phyloP scores from a whole-genome alignment of 2,888 invertebrate genomes.

The Therioaphis trifolii region DNA sequence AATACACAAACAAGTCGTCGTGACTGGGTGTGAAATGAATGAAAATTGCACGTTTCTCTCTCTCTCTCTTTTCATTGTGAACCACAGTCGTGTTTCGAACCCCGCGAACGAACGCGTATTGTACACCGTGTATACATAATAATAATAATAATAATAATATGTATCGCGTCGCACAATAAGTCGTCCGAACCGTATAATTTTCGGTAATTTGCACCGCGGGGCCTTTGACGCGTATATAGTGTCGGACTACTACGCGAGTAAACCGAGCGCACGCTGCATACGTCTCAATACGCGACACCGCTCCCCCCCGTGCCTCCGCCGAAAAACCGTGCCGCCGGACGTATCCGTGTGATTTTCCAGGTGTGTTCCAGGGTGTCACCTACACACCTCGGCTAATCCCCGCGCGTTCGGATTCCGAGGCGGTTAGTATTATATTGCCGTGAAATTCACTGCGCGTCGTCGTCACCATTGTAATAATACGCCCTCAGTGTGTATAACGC shows the following conservation, averaged over 20 bases:
- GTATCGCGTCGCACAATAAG: background rate
- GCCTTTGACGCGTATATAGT: background rate
- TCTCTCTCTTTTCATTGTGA: too few relatives aligned
- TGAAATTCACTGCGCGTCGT: conserved; percentile 31
- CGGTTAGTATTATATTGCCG: conserved; percentile 57
- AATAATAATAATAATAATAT: background rate
- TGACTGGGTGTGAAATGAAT: conserved; percentile 23
- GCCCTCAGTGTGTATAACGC: too few relatives aligned
- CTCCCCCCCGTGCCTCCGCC: background rate
- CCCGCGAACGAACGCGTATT: too few relatives aligned
- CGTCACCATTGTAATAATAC: background rate
- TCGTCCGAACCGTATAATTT: conserved; percentile 35
- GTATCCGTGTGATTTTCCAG: conserved; percentile 54
- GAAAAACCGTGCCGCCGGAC: conserved; percentile 35
- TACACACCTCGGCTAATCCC: conserved; percentile 36
- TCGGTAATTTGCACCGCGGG: conserved; percentile 35
- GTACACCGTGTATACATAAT: too few relatives aligned
- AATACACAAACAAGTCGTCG: background rate
- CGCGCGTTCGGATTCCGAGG: conserved; percentile 53
- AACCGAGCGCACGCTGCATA: conserved; percentile 23
- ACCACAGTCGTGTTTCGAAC: background rate
- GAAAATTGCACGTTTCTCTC: conserved; percentile 15
- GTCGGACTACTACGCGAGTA: conserved; percentile 24
- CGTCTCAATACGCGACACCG: conserved; percentile 58
- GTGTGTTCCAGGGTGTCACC: conserved; percentile 44